Evolutionary conservation across 1,140 invertebrate genomes (phyloP), one percentile per base, ranked within the genome.

Genomic region (Drosophila teissieri): DNA sequence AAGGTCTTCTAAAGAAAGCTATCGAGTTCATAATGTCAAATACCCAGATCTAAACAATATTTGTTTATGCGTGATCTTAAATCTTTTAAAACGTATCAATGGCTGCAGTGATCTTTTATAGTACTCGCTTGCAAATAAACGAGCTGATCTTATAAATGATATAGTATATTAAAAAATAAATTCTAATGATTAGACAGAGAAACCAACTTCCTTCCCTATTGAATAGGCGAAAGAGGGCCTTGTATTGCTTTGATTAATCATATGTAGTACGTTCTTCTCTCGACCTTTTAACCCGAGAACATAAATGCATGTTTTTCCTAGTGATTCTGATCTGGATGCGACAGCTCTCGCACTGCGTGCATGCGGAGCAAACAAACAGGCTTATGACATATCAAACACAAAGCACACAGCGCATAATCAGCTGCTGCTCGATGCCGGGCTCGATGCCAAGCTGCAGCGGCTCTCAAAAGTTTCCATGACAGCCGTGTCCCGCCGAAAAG

Each of bases 341-440:
- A 17, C 48, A 62, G 4, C 27, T 57, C 45, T n/a, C 19, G 17
- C n/a, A 53, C 37, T 51, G 74, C 45, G 61, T 39, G 19, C 44
- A 56, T 53, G 55, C 51, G 12, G 39, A 37, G 27, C 62, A 57
- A 61, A 31, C 22, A 75, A 75, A 55, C 55, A 27, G 45, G 74
- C 74, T 77, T 77, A 57, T 53, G 56, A 69, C 74, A 62, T 69
- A 77, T 62, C 65, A 69, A 77, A 42, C 56, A 62, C 52, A 77
- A 61, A 51, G 73, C 74, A 56, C 37, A 76, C 15, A 60, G 55
- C 27, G 73, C 62, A 68, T 77, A 77, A 77, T 77, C 72, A 75
- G 54, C 61, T 76, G 54, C 61, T 75, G 52, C 36, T 40, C n/a
- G 14, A 34, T 57, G 31, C 40, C 17, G 12, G 22, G 52, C 65